Conservation (phyloP, 2,888 invertebrate genomes). For the Adineta ricciae region DNA sequence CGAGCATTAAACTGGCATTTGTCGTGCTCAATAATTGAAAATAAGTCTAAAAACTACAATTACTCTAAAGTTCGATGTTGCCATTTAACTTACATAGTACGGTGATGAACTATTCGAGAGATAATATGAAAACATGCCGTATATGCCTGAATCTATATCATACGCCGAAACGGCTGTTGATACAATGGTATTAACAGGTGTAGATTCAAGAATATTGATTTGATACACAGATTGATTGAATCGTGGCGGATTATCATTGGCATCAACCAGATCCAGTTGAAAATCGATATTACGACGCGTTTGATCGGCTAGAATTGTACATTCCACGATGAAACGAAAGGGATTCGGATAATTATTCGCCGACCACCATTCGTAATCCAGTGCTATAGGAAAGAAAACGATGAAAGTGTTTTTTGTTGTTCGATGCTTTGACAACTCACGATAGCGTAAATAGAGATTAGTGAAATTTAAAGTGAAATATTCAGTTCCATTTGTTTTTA, state of each 20-base stretch:
- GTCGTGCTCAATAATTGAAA: neutral
- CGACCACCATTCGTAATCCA: constrained; percentile 8
- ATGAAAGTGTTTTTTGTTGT: too few species aligned
- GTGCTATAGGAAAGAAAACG: too few species aligned
- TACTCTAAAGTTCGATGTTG: neutral
- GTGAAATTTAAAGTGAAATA: constrained; percentile 20
- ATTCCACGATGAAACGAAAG: constrained; percentile 9
- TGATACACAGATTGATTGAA: neutral
- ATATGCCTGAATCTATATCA: neutral
- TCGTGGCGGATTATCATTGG: constrained; percentile 1
- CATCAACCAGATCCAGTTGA: neutral
- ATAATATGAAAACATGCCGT: neutral
- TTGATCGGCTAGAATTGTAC: neutral
- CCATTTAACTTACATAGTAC: neutral
- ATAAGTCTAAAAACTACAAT: neutral
- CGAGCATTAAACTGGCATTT: neutral
- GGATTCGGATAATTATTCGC: neutral
- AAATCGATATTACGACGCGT: neutral
- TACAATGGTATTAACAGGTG: neutral
- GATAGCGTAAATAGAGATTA: constrained; percentile 14
- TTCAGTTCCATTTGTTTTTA: constrained; percentile 14
- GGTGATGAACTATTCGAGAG: neutral
- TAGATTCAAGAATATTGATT: neutral
- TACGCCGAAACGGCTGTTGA: neutral
- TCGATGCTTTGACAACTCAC: neutral